A percentile compares a stretch with the other conserved stretches of the same genome.
These are phyloP conservation scores for Plebejus anna DNA, from an alignment of 2,888 invertebrate species.

Conservation along the genomic window DNA sequence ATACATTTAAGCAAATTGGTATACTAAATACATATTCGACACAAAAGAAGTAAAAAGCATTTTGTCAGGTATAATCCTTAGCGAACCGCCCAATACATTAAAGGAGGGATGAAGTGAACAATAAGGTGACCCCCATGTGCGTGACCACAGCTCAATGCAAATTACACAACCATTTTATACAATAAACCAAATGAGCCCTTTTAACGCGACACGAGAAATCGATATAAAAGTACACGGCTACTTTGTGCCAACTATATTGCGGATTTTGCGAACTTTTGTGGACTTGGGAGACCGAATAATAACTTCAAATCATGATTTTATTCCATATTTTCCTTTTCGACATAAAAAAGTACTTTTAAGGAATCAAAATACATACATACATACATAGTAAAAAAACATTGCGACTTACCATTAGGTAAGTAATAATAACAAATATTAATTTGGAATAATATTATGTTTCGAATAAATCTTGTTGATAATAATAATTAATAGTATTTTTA, in stretches of 20 bases:
- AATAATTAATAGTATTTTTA: too few relatives aligned
- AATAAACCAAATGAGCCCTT: constrained; percentile 77
- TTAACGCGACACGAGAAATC: constrained; percentile 75
- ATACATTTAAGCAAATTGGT: constrained; percentile 30
- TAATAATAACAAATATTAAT: too few relatives aligned
- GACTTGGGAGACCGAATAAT: not conserved
- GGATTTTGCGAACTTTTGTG: not conserved
- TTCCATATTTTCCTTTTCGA: not conserved
- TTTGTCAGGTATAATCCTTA: constrained; percentile 38
- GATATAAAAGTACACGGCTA: constrained; percentile 60
- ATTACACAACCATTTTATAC: constrained; percentile 76
- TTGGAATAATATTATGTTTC: too few relatives aligned
- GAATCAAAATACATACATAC: too few relatives aligned
- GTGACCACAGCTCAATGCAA: constrained; percentile 76
- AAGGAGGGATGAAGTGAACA: constrained; percentile 60
- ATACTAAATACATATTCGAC: constrained; percentile 34
- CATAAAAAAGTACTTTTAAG: not conserved
- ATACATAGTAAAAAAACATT: too few relatives aligned
- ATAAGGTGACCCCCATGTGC: constrained; percentile 66
- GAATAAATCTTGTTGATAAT: too few relatives aligned
- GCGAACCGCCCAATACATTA: constrained; percentile 53
- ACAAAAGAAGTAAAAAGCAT: constrained; percentile 38
- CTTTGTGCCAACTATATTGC: constrained; percentile 31
- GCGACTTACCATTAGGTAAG: too few relatives aligned
- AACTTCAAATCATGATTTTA: not conserved